Conservation (phyloP, 2,113 vertebrate species). For the Charina bottae region DNA sequence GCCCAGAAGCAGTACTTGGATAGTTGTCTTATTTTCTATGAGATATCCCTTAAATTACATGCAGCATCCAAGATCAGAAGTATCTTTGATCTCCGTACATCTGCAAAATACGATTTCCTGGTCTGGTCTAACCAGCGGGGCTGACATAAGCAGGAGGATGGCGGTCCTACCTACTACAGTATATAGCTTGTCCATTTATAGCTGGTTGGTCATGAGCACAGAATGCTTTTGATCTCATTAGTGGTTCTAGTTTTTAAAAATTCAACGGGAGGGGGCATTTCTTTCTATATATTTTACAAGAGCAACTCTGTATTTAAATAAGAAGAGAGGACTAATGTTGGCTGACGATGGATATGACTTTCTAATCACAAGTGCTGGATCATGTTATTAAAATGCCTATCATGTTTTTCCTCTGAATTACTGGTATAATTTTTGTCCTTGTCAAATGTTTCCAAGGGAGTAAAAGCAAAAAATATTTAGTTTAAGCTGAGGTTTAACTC, state of each 20-base stretch:
- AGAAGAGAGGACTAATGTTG: not conserved
- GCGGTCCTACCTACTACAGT: not conserved
- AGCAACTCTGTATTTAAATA: not conserved
- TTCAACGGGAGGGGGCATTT: not conserved
- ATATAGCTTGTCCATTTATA: not conserved
- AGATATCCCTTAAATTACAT: not conserved
- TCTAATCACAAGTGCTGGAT: not conserved
- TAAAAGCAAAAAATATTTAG: not conserved
- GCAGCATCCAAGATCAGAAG: too few relatives aligned
- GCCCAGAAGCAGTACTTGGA: not conserved
- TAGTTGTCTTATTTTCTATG: not conserved
- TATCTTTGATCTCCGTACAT: too few relatives aligned
- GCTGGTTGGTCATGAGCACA: not conserved
- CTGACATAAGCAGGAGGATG: not conserved
- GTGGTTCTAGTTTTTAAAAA: not conserved
- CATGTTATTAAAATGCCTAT: not conserved
- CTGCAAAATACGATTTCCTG: not conserved
- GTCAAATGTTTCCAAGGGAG: not conserved
- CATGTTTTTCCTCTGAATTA: not conserved
- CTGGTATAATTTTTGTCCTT: not conserved
- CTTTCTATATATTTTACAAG: not conserved
- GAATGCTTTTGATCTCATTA: not conserved
- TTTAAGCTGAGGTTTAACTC: not conserved
- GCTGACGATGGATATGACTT: not conserved
- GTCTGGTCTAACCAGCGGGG: not conserved